These are phyloP conservation scores for Lathronympha strigana DNA, from an alignment of 2,888 invertebrate genomes.

Conservation along the genomic window DNA sequence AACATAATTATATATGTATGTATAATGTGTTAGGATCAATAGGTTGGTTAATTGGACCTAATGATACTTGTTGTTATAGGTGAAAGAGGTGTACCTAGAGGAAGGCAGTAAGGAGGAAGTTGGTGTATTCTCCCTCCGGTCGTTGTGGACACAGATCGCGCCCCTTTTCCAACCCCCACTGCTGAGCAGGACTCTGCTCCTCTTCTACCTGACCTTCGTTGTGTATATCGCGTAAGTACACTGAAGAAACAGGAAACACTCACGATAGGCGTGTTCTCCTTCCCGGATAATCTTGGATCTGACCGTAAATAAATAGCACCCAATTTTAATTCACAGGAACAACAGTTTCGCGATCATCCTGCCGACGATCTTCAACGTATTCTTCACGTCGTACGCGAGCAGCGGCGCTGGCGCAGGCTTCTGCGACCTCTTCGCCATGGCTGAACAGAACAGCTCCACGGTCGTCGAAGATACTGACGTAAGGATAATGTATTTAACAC, in stretches of 20 bases:
- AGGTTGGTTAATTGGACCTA: neutral
- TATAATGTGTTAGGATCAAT: too few species aligned
- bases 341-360: slow-evolving; percentile 83
- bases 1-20: too few species aligned
- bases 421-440: slow-evolving; percentile 62
- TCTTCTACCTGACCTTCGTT: slow-evolving; percentile 85
- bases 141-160: slow-evolving; percentile 82
- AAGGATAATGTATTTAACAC: slow-evolving; percentile 31
- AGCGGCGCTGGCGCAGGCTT: slow-evolving; percentile 61
- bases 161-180: slow-evolving; percentile 83
- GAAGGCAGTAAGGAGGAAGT: slow-evolving; percentile 64
- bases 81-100: slow-evolving; percentile 56
- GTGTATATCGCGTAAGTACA: slow-evolving; percentile 86
- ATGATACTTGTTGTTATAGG: slow-evolving; percentile 9
- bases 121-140: slow-evolving; percentile 70
- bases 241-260: neutral
- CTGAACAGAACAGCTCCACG: slow-evolving; percentile 48
- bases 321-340: slow-evolving; percentile 59
- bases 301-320: too few species aligned
- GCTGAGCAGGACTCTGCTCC: slow-evolving; percentile 77
- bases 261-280: too few species aligned
- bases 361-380: slow-evolving; percentile 83
- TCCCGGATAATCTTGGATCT: too few species aligned
- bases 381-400: slow-evolving; percentile 72
- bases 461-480: slow-evolving; percentile 44